Percentiles rank a stretch among this genome's conserved stretches.
phyloP scores from a whole-genome alignment of 1,140 invertebrate genomes.

The Drosophila takahashii region DNA sequence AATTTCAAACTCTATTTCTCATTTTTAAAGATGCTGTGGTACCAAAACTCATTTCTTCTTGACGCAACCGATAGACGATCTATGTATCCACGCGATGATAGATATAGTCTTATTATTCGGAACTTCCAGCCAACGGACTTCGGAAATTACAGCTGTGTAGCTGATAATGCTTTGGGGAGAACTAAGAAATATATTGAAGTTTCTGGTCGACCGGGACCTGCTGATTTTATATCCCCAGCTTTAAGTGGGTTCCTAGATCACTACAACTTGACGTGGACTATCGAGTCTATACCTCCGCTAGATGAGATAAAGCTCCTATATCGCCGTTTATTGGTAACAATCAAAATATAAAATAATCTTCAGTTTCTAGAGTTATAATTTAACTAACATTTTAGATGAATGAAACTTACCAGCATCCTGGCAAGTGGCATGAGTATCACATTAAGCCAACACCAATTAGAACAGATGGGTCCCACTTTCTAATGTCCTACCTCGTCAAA shows the following conservation, averaged over 20 bases:
- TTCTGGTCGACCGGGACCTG: conserved; percentile 85
- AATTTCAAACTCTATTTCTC: background rate
- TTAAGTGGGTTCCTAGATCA: conserved; percentile 84
- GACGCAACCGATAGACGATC: conserved; percentile 86
- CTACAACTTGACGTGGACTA: conserved; percentile 87
- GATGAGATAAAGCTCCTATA: conserved; percentile 87
- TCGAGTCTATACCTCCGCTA: conserved; percentile 86
- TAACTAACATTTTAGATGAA: conserved; percentile 83
- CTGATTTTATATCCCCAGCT: conserved; percentile 85
- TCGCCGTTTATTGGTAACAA: conserved; percentile 85
- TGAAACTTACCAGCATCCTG: conserved; percentile 86
- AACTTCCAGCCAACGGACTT: conserved; percentile 87
- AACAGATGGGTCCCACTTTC: conserved; percentile 69
- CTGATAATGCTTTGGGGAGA: conserved; percentile 85
- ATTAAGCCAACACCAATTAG: conserved; percentile 77
- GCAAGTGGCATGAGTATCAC: conserved; percentile 86
- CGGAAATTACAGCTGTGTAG: conserved; percentile 86
- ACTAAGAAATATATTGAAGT: conserved; percentile 86
- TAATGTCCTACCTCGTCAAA: conserved; percentile 86
- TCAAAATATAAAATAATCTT: background rate
- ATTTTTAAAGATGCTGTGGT: conserved; percentile 86
- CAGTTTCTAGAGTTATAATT: background rate
- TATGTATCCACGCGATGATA: conserved; percentile 86
- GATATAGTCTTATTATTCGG: conserved; percentile 86
- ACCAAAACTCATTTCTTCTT: conserved; percentile 86